Conservation (phyloP, 2,797 vertebrate species). For the Microhierax caerulescens region DNA sequence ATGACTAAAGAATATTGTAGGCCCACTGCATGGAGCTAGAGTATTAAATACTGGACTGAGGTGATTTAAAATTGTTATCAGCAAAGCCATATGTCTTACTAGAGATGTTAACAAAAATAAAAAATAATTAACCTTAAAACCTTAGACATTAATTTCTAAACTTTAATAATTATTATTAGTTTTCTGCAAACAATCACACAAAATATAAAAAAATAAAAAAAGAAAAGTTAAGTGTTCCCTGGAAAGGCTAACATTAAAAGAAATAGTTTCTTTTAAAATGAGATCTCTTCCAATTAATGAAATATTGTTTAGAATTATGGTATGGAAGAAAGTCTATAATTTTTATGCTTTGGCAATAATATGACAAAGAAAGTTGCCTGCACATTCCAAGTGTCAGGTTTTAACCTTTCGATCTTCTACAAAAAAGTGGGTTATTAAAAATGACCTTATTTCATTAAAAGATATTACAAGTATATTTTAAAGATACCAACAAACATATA, state of each 20-base stretch:
- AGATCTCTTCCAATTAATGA: background rate
- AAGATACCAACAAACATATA: background rate
- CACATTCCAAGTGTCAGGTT: slow-evolving; percentile 34
- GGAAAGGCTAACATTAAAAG: background rate
- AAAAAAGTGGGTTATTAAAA: background rate
- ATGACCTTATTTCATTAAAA: background rate
- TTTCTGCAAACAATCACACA: slow-evolving; percentile 21
- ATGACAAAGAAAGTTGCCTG: background rate
- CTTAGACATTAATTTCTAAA: slow-evolving; percentile 12
- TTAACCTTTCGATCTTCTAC: background rate
- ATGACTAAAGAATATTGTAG: background rate
- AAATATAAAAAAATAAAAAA: background rate
- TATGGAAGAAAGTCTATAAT: background rate
- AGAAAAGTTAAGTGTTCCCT: background rate
- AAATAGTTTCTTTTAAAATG: background rate
- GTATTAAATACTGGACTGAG: background rate
- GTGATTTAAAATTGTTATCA: slow-evolving; percentile 11
- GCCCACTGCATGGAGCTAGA: background rate
- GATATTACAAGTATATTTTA: background rate
- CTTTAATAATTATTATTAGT: background rate
- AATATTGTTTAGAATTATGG: background rate
- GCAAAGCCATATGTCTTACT: background rate
- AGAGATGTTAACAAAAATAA: background rate
- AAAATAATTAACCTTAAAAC: slow-evolving; percentile 9
- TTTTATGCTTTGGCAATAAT: background rate